A percentile compares a stretch with the other conserved stretches of the same genome.
These are phyloP conservation scores for Acrocephalus arundinaceus DNA, from an alignment of 2,113 vertebrate species.

Conservation along the genomic window DNA sequence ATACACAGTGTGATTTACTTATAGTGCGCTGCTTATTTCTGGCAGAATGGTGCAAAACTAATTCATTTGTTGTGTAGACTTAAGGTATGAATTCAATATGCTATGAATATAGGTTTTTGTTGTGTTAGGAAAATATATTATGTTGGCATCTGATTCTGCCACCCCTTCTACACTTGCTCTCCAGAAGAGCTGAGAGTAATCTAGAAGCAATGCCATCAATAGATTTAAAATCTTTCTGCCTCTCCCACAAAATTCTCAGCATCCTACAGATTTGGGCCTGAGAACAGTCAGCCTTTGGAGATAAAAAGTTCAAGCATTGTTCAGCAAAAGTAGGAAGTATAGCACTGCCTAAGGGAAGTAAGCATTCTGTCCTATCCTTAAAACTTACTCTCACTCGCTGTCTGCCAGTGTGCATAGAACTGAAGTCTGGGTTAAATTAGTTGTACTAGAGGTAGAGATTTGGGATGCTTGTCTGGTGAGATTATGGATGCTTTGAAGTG, in stretches of 20 bases:
- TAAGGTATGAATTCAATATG: constrained; percentile 47
- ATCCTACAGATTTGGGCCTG: neutral
- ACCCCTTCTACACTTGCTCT: neutral
- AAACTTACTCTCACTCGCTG: neutral
- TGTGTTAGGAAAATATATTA: constrained; percentile 37
- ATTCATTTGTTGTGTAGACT: constrained; percentile 27
- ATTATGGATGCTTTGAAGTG: neutral
- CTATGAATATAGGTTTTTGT: constrained; percentile 32
- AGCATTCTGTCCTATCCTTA: neutral
- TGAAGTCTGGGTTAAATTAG: neutral
- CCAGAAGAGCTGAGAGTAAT: neutral
- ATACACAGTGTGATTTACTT: constrained; percentile 41
- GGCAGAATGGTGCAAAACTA: constrained; percentile 52
- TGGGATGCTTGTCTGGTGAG: neutral
- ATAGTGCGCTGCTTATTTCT: constrained; percentile 41
- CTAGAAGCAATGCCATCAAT: neutral
- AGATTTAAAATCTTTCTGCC: neutral
- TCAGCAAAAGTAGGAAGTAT: neutral
- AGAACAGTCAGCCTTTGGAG: constrained; percentile 36
- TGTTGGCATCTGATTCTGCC: neutral
- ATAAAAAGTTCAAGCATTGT: constrained; percentile 30
- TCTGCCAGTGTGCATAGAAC: neutral
- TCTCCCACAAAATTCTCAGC: neutral
- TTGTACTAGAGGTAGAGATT: neutral
- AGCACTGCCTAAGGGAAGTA: neutral